Percentiles rank a stretch among this genome's conserved stretches.
Evolutionary conservation across 2,113 vertebrate genomes (phyloP).

Genomic region (Barnardius zonarius): DNA sequence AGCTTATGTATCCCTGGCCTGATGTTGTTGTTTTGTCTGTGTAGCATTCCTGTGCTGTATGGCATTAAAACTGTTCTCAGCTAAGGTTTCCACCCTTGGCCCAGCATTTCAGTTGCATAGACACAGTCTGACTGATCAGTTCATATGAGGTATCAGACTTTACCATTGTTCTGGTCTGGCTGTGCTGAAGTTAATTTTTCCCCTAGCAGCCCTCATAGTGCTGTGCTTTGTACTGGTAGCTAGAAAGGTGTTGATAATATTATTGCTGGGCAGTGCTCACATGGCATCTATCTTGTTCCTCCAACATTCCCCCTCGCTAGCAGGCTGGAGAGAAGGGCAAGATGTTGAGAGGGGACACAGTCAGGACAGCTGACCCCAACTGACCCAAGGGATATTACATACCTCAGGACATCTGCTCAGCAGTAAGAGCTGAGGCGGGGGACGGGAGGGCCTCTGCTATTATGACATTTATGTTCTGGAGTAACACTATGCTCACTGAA

Average conservation of each 20-base stretch:
- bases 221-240: fast-evolving
- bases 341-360: neutral
- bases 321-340: too few species aligned
- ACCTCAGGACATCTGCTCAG: neutral
- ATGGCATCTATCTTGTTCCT: too few species aligned
- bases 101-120: neutral
- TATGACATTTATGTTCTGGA: neutral
- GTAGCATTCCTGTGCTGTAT: neutral
- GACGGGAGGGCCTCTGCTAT: neutral
- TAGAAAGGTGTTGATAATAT: neutral
- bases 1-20: neutral
- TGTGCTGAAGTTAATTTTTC: neutral
- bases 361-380: neutral
- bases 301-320: neutral
- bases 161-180: fast-evolving
- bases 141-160: fast-evolving
- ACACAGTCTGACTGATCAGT: fast-evolving
- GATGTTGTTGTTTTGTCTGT: neutral
- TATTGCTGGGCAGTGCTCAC: neutral
- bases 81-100: neutral
- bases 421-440: neutral
- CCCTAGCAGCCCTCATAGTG: neutral
- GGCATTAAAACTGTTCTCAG: neutral
- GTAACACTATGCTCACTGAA: neutral
- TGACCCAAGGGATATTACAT: neutral